A percentile compares a stretch with the other conserved stretches of the same genome.
Conservation (phyloP, 2,113 vertebrate genomes). For the Romanogobio albipinnatus region DNA sequence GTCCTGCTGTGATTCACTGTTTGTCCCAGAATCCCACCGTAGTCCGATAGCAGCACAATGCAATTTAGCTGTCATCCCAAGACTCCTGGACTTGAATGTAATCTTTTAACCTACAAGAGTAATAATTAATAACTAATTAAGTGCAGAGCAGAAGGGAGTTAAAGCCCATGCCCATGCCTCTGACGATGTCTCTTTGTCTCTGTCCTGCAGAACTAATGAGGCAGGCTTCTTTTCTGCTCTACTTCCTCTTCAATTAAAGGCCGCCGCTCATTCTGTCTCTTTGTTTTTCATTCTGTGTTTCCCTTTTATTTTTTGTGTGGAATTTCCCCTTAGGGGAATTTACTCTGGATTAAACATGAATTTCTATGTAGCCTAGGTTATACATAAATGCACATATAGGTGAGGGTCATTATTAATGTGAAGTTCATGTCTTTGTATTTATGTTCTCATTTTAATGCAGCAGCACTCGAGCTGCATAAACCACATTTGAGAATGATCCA, state of each 20-base stretch:
- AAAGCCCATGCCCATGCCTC: neutral
- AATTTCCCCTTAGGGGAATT: slow-evolving; percentile 43
- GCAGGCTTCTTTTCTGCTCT: slow-evolving; percentile 52
- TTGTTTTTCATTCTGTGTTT: slow-evolving; percentile 9
- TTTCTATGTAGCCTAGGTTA: slow-evolving; percentile 10
- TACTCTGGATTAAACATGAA: slow-evolving; percentile 35
- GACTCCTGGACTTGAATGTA: neutral
- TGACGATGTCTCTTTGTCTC: neutral
- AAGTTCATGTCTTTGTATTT: neutral
- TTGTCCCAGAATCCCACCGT: neutral
- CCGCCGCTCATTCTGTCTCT: neutral
- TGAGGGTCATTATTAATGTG: neutral
- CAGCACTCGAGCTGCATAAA: neutral
- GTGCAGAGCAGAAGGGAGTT: neutral
- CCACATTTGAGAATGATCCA: neutral
- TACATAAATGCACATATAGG: neutral
- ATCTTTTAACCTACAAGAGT: slow-evolving; percentile 8
- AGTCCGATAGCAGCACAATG: neutral
- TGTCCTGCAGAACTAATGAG: slow-evolving; percentile 24
- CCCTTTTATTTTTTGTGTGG: slow-evolving; percentile 24
- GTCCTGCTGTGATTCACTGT: neutral
- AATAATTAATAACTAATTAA: slow-evolving; percentile 25
- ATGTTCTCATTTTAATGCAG: neutral
- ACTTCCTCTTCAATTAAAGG: slow-evolving; percentile 49
- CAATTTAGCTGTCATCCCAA: neutral